These are phyloP conservation scores for Diadema setosum DNA, from an alignment of 35 echinoderm and acorn worm genomes.

Conservation along the genomic window DNA sequence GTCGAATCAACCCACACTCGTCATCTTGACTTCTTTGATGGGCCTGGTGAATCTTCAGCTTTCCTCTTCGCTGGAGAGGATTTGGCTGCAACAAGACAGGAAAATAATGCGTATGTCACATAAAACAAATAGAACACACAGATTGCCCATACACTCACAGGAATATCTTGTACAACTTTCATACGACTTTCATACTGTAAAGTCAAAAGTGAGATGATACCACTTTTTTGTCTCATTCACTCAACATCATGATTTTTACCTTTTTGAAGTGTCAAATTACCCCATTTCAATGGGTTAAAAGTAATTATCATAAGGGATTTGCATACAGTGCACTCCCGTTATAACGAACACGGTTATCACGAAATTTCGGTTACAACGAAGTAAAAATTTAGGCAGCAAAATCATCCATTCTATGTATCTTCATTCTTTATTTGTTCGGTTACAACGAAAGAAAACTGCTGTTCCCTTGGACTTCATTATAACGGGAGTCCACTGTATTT, in stretches of 20 bases:
- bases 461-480: no score
- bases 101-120: background rate
- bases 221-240: background rate
- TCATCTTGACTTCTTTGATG: conserved; percentile 18
- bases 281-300: no score
- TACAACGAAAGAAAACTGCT: no score
- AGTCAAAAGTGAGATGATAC: background rate
- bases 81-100: background rate
- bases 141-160: background rate
- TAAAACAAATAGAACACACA: background rate
- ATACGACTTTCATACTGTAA: background rate
- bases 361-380: no score
- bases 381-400: no score
- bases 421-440: no score
- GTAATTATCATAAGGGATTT: no score
- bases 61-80: background rate
- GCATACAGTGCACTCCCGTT: no score
- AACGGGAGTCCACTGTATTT: background rate
- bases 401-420: no score
- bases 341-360: no score
- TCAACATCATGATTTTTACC: background rate
- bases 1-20: no score
- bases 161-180: background rate
- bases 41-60: background rate
- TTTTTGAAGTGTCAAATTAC: background rate